Conservation (phyloP, 2,888 invertebrate species). For the Hydraecia micacea region DNA sequence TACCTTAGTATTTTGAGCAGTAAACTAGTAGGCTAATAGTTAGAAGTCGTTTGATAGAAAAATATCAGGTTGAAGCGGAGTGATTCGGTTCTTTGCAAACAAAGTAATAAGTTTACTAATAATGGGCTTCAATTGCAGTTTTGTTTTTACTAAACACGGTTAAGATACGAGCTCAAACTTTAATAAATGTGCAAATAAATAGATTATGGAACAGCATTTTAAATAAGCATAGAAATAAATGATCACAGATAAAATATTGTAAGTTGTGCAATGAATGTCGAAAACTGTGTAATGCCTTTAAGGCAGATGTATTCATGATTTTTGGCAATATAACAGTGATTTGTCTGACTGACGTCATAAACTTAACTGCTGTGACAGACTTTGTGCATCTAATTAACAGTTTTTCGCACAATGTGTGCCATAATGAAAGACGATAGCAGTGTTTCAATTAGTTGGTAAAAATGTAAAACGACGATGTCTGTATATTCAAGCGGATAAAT, state of each 20-base stretch:
- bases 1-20: not conserved
- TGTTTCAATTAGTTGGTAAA: not conserved
- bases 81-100: not conserved
- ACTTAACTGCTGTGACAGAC: not conserved
- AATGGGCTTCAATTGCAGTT: not conserved
- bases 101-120: slow-evolving; percentile 32
- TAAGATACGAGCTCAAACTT: not conserved
- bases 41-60: not conserved
- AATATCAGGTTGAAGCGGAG: not conserved
- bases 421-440: not conserved
- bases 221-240: not conserved
- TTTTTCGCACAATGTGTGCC: not conserved
- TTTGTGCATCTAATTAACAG: not conserved
- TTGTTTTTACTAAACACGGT: not conserved
- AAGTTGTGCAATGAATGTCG: not conserved
- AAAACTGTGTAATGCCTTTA: not conserved
- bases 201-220: not conserved
- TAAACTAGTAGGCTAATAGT: not conserved
- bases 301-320: not conserved
- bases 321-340: not conserved
- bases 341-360: not conserved
- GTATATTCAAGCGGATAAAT: too few species aligned
- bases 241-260: not conserved
- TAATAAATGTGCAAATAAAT: too few species aligned
- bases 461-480: not conserved